These are phyloP conservation scores for Tricholaema leucomelas DNA, from an alignment of 2,113 vertebrate genomes.

Conservation along the genomic window DNA sequence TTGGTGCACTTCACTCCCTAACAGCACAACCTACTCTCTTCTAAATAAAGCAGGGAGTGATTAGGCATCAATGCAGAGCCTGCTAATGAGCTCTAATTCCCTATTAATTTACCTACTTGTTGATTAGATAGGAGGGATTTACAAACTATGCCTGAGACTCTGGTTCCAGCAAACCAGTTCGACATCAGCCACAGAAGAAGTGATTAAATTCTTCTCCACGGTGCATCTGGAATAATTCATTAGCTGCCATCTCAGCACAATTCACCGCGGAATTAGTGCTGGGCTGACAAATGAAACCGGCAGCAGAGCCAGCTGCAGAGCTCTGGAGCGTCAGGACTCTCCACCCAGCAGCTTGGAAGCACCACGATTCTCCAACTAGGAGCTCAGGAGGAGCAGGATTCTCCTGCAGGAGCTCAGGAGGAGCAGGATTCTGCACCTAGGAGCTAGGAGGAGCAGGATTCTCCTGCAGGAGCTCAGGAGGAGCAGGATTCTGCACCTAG, in stretches of 20 bases:
- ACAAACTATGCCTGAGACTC: background rate
- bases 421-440: too few relatives aligned
- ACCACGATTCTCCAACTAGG: too few relatives aligned
- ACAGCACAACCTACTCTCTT: conserved; percentile 51
- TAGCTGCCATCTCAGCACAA: conserved; percentile 57
- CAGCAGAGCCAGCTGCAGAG: background rate
- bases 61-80: conserved; percentile 13
- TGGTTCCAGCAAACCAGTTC: conserved; percentile 53
- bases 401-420: too few relatives aligned
- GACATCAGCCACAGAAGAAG: background rate
- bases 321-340: background rate
- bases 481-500: too few relatives aligned
- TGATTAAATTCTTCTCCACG: conserved; percentile 38
- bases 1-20: conserved; percentile 3
- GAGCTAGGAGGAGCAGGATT: too few relatives aligned
- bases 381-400: too few relatives aligned
- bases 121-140: conserved; percentile 41
- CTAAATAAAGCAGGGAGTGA: conserved; percentile 24
- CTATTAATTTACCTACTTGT: conserved; percentile 38
- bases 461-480: too few relatives aligned
- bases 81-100: conserved; percentile 43
- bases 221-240: conserved; percentile 65
- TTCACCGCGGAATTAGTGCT: conserved; percentile 8
- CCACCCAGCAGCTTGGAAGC: too few relatives aligned
- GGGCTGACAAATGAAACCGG: background rate